These are phyloP conservation scores for Acinonyx jubatus DNA, from an alignment of 2,113 vertebrate genomes.

Conservation along the genomic window DNA sequence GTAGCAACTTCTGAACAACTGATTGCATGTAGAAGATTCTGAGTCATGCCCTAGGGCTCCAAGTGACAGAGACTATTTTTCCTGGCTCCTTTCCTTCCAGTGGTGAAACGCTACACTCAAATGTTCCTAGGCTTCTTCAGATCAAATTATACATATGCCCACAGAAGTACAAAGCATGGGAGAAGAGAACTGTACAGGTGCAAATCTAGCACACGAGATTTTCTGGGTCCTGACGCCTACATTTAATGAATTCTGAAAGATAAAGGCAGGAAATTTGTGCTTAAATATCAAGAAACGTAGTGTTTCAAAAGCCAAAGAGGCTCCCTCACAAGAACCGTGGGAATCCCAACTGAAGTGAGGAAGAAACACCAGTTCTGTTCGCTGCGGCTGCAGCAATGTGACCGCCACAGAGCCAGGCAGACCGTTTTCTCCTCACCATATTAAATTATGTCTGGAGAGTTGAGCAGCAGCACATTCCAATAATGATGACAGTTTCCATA, in stretches of 20 bases:
- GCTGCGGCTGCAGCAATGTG: background rate
- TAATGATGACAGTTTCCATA: conserved; percentile 36
- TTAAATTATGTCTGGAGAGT: background rate
- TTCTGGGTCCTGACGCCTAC: background rate
- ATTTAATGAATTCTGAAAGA: background rate
- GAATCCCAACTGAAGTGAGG: background rate
- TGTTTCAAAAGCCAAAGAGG: background rate
- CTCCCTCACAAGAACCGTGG: background rate
- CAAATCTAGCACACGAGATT: background rate
- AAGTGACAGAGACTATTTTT: background rate
- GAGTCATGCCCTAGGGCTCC: background rate
- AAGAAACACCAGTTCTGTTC: background rate
- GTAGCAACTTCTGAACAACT: background rate
- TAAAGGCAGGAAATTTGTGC: background rate
- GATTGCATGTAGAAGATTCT: background rate
- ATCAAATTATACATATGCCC: background rate
- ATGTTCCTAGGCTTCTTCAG: background rate
- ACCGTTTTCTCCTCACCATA: background rate
- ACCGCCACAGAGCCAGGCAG: background rate
- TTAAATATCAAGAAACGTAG: background rate
- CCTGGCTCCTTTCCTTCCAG: background rate
- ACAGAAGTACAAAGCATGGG: background rate
- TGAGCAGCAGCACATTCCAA: background rate
- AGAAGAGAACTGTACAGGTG: background rate
- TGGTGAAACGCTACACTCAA: background rate